Evolutionary conservation across 1,140 invertebrate species (phyloP).

Genomic region (Scaptomyza montana): DNA sequence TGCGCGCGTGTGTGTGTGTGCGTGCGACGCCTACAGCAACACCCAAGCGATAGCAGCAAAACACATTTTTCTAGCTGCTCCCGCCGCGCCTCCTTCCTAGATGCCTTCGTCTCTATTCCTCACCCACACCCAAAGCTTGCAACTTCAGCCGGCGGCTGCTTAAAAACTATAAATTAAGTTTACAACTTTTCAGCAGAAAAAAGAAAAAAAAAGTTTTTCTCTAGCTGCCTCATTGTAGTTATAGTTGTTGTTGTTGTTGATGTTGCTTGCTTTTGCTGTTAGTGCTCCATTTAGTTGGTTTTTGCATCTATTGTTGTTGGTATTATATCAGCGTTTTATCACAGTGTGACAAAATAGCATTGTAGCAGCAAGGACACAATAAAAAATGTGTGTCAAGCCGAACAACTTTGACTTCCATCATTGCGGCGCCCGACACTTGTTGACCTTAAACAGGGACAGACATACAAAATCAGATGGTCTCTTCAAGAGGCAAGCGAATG

Average conservation of each 20-base stretch:
- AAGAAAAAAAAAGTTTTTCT: slow-evolving; percentile 39
- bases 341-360: slow-evolving; percentile 77
- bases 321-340: slow-evolving; percentile 74
- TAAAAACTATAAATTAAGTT: slow-evolving; percentile 82
- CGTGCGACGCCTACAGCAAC: slow-evolving; percentile 41
- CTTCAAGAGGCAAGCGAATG: not conserved
- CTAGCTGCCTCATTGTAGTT: not conserved
- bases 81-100: slow-evolving; percentile 14
- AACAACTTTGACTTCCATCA: slow-evolving; percentile 75
- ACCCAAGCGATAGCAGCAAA: slow-evolving; percentile 54
- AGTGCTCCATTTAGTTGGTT: slow-evolving; percentile 20
- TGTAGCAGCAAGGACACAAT: slow-evolving; percentile 38
- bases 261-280: not conserved
- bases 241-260: not conserved
- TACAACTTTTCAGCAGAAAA: slow-evolving; percentile 74
- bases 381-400: slow-evolving; percentile 69
- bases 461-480: slow-evolving; percentile 6
- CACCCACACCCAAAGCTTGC: not conserved
- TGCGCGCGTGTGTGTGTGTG: slow-evolving; percentile 10
- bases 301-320: slow-evolving; percentile 24
- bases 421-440: slow-evolving; percentile 71
- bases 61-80: slow-evolving; percentile 68
- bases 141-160: slow-evolving; percentile 62
- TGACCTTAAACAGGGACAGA: slow-evolving; percentile 53
- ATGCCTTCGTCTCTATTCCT: too few species aligned